Evolutionary conservation across 1,140 invertebrate species (phyloP).

Genomic region (Calephelis nemesis): DNA sequence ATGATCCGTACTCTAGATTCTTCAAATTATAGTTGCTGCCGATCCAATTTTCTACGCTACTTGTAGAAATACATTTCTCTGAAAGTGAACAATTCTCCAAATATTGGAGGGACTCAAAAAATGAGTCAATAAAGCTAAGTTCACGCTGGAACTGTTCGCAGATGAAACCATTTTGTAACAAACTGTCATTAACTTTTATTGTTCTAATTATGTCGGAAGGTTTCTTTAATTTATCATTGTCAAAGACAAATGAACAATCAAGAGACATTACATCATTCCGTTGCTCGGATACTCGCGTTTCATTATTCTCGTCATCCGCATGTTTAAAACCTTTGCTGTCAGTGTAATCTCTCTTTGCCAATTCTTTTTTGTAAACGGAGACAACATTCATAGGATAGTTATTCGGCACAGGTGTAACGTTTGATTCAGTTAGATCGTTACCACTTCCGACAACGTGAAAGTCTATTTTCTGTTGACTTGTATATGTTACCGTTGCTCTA

Average conservation of each 20-base stretch:
- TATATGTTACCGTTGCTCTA: slow-evolving; percentile 62
- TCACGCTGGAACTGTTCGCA: slow-evolving; percentile 68
- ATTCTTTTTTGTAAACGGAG: slow-evolving; percentile 58
- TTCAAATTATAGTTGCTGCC: slow-evolving; percentile 50
- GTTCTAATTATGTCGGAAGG: slow-evolving; percentile 69
- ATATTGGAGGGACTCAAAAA: slow-evolving; percentile 72
- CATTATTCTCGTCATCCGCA: slow-evolving; percentile 24
- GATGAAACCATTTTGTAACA: slow-evolving; percentile 56
- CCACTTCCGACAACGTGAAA: slow-evolving; percentile 58
- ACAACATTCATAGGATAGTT: slow-evolving; percentile 62
- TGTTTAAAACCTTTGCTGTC: slow-evolving; percentile 25
- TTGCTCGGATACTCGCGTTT: slow-evolving; percentile 33
- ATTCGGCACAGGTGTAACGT: slow-evolving; percentile 39
- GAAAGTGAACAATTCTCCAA: slow-evolving; percentile 61
- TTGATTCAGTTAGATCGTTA: slow-evolving; percentile 34
- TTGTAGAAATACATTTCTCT: slow-evolving; percentile 52
- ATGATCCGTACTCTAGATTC: slow-evolving; percentile 51
- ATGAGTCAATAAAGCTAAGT: slow-evolving; percentile 71
- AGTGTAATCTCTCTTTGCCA: slow-evolving; percentile 36
- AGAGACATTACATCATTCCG: slow-evolving; percentile 40
- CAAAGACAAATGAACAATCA: slow-evolving; percentile 44
- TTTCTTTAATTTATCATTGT: slow-evolving; percentile 63
- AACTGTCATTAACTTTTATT: slow-evolving; percentile 57
- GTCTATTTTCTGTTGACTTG: slow-evolving; percentile 66
- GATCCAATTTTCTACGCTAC: slow-evolving; percentile 54